phyloP scores from a whole-genome alignment of 2,797 vertebrate genomes.

The Acanthiza pusilla region DNA sequence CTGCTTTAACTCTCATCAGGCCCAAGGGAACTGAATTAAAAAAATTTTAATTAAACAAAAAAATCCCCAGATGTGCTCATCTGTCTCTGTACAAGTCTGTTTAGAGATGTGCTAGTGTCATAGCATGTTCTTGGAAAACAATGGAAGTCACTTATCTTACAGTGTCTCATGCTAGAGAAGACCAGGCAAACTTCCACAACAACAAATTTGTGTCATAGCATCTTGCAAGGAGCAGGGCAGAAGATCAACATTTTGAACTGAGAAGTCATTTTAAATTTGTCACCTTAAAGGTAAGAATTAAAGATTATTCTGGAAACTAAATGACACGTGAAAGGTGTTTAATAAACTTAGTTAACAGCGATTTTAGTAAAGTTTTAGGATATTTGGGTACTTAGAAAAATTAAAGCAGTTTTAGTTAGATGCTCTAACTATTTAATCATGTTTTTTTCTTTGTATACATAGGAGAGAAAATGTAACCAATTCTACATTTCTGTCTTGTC shows the following conservation, averaged over 20 bases:
- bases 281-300: not conserved
- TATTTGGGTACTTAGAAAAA: not conserved
- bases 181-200: not conserved
- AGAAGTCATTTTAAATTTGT: not conserved
- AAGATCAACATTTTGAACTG: not conserved
- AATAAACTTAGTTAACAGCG: not conserved
- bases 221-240: not conserved
- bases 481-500: not conserved
- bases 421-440: not conserved
- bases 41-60: not conserved
- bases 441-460: not conserved
- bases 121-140: not conserved
- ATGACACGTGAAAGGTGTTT: not conserved
- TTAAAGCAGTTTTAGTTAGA: not conserved
- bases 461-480: not conserved
- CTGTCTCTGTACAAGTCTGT: not conserved
- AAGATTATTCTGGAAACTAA: not conserved
- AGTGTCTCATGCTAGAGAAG: not conserved
- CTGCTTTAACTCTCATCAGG: not conserved
- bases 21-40: not conserved
- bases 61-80: accelerated
- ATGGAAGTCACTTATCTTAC: not conserved
- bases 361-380: not conserved
- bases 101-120: not conserved
- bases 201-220: not conserved